phyloP scores from a whole-genome alignment of 2,113 vertebrate genomes.

The Hippocampus barbouri region DNA sequence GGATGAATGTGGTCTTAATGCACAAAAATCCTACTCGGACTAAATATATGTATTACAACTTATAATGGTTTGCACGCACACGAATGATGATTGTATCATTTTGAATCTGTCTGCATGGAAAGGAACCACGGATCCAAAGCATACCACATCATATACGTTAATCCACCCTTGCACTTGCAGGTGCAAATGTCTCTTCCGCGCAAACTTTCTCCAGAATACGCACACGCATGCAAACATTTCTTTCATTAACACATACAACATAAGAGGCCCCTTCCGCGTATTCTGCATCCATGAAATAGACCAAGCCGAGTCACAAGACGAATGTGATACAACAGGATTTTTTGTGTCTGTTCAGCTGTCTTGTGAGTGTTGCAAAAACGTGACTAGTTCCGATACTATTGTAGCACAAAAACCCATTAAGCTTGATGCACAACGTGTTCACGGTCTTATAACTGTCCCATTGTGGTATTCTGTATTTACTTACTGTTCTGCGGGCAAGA shows the following conservation, averaged over 20 bases:
- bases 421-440: background rate
- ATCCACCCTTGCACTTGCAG: too few relatives aligned
- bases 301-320: constrained; percentile 3
- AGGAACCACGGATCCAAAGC: background rate
- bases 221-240: background rate
- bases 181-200: background rate
- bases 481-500: background rate
- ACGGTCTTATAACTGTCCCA: too few relatives aligned
- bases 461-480: background rate
- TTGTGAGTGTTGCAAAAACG: background rate
- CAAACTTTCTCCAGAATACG: background rate
- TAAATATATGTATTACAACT: too few relatives aligned
- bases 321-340: background rate
- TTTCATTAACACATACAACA: constrained; percentile 37
- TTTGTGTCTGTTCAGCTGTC: background rate
- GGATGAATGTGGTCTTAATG: background rate
- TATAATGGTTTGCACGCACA: background rate
- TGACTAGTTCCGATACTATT: background rate
- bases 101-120: background rate
- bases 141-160: background rate
- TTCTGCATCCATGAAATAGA: constrained; percentile 18
- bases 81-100: background rate
- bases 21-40: background rate
- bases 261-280: background rate
- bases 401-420: background rate